Conservation (phyloP, 2,888 invertebrate genomes). For the Netelia melanura region DNA sequence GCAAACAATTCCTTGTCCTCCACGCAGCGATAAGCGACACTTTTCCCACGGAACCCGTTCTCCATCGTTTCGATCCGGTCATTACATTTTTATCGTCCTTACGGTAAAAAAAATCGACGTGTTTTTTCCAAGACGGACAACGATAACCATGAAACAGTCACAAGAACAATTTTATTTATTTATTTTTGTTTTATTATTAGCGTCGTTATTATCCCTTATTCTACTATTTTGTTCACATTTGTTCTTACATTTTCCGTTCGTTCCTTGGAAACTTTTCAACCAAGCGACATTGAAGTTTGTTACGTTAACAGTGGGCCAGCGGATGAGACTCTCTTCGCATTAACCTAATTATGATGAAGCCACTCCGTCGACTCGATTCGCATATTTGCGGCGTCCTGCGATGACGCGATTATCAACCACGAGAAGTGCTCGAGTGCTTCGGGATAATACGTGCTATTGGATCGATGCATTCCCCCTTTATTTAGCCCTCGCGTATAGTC, state of each 20-base stretch:
- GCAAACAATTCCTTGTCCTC: constrained; percentile 20
- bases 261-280: too few species aligned
- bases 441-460: constrained; percentile 69
- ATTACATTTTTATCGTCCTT: constrained; percentile 10
- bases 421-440: constrained; percentile 52
- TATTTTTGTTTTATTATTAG: neutral
- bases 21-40: neutral
- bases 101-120: neutral
- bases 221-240: neutral
- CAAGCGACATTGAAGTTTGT: constrained; percentile 2
- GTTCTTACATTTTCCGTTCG: constrained; percentile 1
- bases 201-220: neutral
- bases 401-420: constrained; percentile 60
- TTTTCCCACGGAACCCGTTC: neutral
- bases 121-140: constrained; percentile 1
- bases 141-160: neutral
- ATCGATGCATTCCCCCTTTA: constrained; percentile 68
- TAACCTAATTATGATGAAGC: constrained; percentile 87
- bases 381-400: constrained; percentile 26
- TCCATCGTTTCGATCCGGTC: constrained; percentile 3
- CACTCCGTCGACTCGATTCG: constrained; percentile 52
- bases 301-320: neutral
- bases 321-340: constrained; percentile 84
- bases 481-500: constrained; percentile 46
- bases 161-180: neutral